These are phyloP conservation scores for Ibycter americanus DNA, from an alignment of 2,797 vertebrate species.

Conservation along the genomic window DNA sequence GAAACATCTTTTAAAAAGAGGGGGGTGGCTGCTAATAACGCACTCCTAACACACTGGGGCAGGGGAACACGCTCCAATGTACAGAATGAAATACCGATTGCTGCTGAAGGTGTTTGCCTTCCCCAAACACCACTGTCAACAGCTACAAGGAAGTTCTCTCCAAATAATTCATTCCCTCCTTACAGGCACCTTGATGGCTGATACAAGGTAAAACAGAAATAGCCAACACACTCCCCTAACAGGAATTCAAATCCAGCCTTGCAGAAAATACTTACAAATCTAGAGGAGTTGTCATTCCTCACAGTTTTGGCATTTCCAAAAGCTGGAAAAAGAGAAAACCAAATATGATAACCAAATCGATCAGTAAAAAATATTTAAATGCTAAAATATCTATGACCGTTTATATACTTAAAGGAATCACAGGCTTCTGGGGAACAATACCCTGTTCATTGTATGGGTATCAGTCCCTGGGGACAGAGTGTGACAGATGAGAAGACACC, in stretches of 20 bases:
- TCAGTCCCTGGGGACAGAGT: not conserved
- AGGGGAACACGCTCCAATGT: rapidly evolving
- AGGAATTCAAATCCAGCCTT: not conserved
- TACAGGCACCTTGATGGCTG: not conserved
- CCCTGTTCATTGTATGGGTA: not conserved
- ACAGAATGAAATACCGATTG: not conserved
- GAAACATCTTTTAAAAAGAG: not conserved
- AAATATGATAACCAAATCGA: not conserved
- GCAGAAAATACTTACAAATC: constrained; percentile 91
- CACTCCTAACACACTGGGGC: not conserved
- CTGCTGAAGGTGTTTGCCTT: not conserved
- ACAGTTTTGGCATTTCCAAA: constrained; percentile 99
- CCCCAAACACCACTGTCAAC: not conserved
- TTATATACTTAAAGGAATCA: not conserved
- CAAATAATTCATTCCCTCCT: not conserved
- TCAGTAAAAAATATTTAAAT: not conserved
- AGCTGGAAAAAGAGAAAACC: constrained; percentile 76
- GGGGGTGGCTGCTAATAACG: rapidly evolving
- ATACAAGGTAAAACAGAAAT: not conserved
- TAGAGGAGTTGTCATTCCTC: constrained; percentile 97
- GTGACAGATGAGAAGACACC: not conserved
- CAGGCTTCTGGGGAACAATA: not conserved
- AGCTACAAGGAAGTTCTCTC: not conserved
- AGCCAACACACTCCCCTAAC: not conserved
- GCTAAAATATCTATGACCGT: not conserved